phyloP scores from a whole-genome alignment of 2,113 vertebrate genomes.

The Lethenteron camtschaticum region DNA sequence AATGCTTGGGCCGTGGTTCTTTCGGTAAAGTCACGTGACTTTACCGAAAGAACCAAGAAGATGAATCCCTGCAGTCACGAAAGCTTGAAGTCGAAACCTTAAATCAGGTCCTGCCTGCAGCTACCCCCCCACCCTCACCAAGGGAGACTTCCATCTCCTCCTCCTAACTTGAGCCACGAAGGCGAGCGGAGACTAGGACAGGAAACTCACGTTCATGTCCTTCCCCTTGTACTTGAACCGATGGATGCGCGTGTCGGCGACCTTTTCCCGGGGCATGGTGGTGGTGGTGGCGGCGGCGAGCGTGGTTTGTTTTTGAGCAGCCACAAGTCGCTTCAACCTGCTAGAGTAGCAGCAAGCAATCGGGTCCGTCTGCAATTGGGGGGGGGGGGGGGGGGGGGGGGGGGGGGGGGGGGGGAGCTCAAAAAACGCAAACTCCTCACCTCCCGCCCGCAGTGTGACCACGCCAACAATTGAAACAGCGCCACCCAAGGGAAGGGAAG shows the following conservation, averaged over 20 bases:
- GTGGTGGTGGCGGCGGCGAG: slow-evolving; percentile 20
- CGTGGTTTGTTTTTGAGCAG: too few relatives aligned
- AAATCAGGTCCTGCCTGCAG: neutral
- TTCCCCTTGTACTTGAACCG: slow-evolving; percentile 87
- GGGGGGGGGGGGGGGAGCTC: neutral
- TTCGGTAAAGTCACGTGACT: too few relatives aligned
- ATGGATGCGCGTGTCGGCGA: slow-evolving; percentile 31
- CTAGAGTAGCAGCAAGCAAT: neutral
- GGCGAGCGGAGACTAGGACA: rapidly evolving
- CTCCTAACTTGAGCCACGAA: neutral
- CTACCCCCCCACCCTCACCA: neutral
- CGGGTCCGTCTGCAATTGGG: neutral
- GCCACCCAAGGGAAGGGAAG: too few relatives aligned
- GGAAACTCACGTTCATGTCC: slow-evolving; percentile 33
- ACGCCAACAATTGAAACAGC: neutral
- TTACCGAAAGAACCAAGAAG: too few relatives aligned
- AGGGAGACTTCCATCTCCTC: neutral
- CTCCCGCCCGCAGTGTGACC: neutral
- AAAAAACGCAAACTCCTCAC: neutral
- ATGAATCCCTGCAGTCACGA: too few relatives aligned
- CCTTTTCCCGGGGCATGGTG: slow-evolving; percentile 36
- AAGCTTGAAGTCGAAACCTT: slow-evolving; percentile 8
- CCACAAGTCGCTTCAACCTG: neutral
- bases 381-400: neutral
- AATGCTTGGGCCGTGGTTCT: too few relatives aligned